Evolutionary conservation across 2,797 vertebrate species (phyloP).

Genomic region (Mareca strepera): DNA sequence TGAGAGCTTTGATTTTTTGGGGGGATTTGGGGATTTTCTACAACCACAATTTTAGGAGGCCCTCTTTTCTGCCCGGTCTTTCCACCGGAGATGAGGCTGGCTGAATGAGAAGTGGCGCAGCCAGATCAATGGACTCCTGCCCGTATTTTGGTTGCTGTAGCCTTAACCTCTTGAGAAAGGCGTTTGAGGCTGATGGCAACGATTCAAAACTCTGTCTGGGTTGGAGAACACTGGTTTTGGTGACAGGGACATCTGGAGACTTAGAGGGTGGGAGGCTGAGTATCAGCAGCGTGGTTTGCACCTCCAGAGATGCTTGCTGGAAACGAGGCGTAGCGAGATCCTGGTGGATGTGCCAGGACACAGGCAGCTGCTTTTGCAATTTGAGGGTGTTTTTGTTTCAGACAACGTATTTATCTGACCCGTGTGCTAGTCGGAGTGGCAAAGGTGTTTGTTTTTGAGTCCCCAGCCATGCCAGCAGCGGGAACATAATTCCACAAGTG

Average conservation of each 20-base stretch:
- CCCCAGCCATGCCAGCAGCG: neutral
- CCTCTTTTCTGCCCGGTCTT: neutral
- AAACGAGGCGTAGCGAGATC: neutral
- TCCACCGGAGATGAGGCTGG: neutral
- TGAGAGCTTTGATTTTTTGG: neutral
- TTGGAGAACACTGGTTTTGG: neutral
- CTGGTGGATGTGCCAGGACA: neutral
- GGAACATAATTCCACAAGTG: neutral
- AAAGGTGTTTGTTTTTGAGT: conserved; percentile 27
- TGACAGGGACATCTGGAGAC: neutral
- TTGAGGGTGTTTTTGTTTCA: conserved; percentile 42
- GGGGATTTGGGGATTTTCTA: neutral
- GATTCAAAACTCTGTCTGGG: neutral
- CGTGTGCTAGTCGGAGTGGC: neutral
- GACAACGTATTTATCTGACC: conserved; percentile 38
- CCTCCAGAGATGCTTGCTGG: neutral
- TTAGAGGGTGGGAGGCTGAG: neutral
- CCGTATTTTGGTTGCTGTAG: neutral
- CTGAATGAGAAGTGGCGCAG: neutral
- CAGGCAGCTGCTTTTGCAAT: conserved; percentile 56
- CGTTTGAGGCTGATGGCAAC: neutral
- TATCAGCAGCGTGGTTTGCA: neutral
- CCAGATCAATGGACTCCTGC: neutral
- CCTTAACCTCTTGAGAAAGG: neutral
- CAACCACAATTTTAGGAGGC: neutral